phyloP scores from a whole-genome alignment of 2,888 invertebrate species.

The Melolontha melolontha region DNA sequence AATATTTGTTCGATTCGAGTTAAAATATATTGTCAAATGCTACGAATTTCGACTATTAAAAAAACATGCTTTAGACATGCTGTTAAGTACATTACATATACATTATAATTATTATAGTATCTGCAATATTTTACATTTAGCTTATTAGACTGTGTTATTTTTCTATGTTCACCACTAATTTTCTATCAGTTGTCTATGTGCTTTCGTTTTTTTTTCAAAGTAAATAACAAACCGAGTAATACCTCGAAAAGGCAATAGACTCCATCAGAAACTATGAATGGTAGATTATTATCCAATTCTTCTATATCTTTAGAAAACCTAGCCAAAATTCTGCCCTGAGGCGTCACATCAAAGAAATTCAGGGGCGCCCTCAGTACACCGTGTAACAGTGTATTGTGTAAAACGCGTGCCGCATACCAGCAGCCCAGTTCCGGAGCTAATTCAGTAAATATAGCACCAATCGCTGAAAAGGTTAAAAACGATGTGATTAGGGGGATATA shows the following conservation, averaged over 20 bases:
- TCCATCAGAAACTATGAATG: constrained; percentile 75
- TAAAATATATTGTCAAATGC: no score
- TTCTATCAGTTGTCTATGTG: no score
- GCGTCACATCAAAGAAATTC: constrained; percentile 84
- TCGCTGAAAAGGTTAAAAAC: constrained; percentile 64
- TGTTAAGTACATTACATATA: no score
- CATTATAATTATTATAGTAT: no score
- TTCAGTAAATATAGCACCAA: constrained; percentile 68
- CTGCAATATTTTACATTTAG: no score
- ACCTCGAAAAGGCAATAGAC: constrained; percentile 81
- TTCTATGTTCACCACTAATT: no score
- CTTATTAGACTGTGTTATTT: no score
- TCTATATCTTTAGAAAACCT: constrained; percentile 83
- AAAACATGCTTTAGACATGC: no score
- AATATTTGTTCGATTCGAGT: background rate
- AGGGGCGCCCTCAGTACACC: constrained; percentile 77
- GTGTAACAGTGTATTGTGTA: constrained; percentile 72
- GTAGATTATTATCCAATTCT: constrained; percentile 77
- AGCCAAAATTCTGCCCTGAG: constrained; percentile 79
- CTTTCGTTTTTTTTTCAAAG: no score
- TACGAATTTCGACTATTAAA: no score
- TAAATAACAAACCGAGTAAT: constrained; percentile 53
- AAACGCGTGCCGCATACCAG: constrained; percentile 73
- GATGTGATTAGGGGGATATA: background rate
- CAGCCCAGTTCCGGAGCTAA: constrained; percentile 69